Evolutionary conservation across 2,888 invertebrate species (phyloP), one percentile per base, ranked within the genome.

Genomic region (Malacosoma neustria): DNA sequence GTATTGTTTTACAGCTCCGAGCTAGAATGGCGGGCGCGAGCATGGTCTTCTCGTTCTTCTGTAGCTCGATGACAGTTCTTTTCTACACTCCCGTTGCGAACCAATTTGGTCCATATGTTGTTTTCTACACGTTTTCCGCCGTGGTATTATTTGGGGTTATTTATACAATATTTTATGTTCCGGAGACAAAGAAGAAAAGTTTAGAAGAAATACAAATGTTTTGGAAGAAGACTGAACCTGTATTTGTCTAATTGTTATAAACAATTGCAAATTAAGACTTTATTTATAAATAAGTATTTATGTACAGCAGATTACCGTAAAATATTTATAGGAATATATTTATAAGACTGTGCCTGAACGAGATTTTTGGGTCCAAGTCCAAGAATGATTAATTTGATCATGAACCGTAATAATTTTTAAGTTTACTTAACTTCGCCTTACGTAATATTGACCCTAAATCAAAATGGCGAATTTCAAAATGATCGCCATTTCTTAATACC

Each of bases 161-260:
- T 0, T 84, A 84, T 46, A 75, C 80, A 1, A 40, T 77, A 1
- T 43, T 80, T 1, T 74, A 65, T 48, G 77, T 87, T 1, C 87
- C 87, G 0, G 87, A 87, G 54, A 87, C 87, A 0, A 86, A 74
- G 39, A 85, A 82, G 1, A 80, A 77, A 49, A 70, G 62, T 15
- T 54, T 87, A 30, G 61, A 72, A 13, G 57, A 72, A 11, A 86
- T 86, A 34, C 62, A 67, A 14, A 54, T 47, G 32, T 65, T 59
- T 44, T 76, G 76, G 76, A 61, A 61, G 35, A 59, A 60, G 39
- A 50, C 47, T 15, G 59, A 60, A 29, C 70, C 72, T 2, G 62
- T 54, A 7, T 64, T 59, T 43, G 72, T 73, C 3, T 73, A 44
- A 57, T 11, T 33, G 33, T 4, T 13, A 33, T 22, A 22, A n/a